A percentile compares a stretch with the other conserved stretches of the same genome.
phyloP scores from a whole-genome alignment of 2,113 vertebrate genomes.

The Azemiops feae region DNA sequence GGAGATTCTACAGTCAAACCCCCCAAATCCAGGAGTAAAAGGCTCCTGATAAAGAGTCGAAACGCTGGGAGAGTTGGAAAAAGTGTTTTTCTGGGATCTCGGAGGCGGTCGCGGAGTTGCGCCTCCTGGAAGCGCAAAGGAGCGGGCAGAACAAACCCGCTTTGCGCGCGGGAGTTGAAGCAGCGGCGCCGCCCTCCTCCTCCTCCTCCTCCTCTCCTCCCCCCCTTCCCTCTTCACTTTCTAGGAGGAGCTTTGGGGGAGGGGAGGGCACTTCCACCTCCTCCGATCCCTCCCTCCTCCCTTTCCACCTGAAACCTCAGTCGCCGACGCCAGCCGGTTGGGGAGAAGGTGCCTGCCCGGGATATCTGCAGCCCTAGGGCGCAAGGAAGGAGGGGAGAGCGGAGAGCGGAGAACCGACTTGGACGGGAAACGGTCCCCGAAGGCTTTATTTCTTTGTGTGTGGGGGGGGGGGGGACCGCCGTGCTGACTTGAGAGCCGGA shows the following conservation, averaged over 20 bases:
- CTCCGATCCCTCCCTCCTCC: neutral
- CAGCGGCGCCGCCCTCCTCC: neutral
- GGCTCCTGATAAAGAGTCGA: neutral
- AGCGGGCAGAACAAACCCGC: neutral
- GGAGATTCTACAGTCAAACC: neutral
- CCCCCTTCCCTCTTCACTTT: neutral
- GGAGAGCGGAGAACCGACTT: neutral
- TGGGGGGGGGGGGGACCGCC: neutral
- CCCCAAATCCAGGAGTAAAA: too few species aligned
- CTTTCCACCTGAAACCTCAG: neutral
- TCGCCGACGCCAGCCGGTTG: accelerated
- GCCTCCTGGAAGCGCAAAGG: neutral
- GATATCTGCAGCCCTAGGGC: neutral
- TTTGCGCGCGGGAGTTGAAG: neutral
- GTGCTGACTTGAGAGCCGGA: neutral
- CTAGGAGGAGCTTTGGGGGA: neutral
- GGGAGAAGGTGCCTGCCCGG: neutral
- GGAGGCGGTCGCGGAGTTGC: neutral
- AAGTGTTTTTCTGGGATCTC: neutral
- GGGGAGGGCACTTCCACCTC: neutral
- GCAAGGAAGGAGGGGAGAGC: neutral
- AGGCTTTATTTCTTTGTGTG: neutral
- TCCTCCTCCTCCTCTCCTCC: neutral
- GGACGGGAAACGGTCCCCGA: neutral
- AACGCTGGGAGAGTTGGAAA: neutral